Percentiles rank a stretch among this genome's conserved stretches.
These are phyloP conservation scores for Pantherophis alleghaniensis DNA, from an alignment of 2,797 vertebrate genomes.

Conservation along the genomic window DNA sequence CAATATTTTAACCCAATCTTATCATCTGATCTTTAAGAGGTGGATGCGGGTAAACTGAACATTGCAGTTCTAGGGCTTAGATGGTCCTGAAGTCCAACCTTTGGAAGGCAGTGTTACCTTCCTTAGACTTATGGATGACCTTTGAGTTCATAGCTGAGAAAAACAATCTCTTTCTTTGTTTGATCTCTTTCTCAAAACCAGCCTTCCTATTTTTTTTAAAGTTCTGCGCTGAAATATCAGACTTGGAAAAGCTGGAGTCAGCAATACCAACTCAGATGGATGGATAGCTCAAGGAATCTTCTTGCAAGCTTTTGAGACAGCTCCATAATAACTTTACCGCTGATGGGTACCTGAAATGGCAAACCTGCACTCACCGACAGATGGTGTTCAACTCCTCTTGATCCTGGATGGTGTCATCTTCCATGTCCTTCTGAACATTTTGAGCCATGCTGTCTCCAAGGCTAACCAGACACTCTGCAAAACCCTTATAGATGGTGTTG, in stretches of 20 bases:
- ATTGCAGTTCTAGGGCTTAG: neutral
- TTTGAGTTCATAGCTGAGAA: neutral
- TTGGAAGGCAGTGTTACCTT: neutral
- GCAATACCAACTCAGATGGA: neutral
- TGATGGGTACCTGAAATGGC: too few species aligned
- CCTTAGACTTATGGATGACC: neutral
- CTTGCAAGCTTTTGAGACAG: neutral
- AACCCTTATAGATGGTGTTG: conserved; percentile 92
- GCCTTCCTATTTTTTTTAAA: neutral
- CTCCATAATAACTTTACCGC: too few species aligned
- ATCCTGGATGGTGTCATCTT: conserved; percentile 71
- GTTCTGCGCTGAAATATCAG: neutral
- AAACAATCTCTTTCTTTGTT: neutral
- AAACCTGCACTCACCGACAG: conserved; percentile 81
- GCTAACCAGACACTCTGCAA: conserved; percentile 89
- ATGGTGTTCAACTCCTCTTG: conserved; percentile 86
- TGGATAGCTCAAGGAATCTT: neutral
- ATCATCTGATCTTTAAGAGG: neutral
- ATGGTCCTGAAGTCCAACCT: neutral
- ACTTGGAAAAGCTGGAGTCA: neutral
- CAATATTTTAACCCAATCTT: neutral
- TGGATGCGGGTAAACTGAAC: neutral
- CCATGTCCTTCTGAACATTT: conserved; percentile 68
- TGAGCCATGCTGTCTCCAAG: conserved; percentile 88
- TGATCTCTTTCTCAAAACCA: neutral